Evolutionary conservation across 37 sponge, comb jelly and placozoan species (phyloP).

Genomic region (Ephydatia muelleri): DNA sequence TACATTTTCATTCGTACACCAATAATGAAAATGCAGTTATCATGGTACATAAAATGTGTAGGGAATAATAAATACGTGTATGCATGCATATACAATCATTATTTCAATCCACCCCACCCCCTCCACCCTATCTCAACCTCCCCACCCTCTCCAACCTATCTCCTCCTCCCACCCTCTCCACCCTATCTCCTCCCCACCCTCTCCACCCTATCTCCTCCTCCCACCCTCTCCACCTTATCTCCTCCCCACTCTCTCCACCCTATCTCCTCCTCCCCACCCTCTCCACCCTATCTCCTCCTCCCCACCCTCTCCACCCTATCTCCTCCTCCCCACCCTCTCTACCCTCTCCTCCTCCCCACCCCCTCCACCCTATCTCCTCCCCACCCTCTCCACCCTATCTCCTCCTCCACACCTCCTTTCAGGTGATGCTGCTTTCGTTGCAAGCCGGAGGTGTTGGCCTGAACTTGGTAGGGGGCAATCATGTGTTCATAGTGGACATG

Average conservation of each 20-base stretch:
- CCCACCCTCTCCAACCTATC: too few species aligned
- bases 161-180: too few species aligned
- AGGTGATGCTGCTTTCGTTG: slow-evolving; percentile 80
- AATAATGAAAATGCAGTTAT: too few species aligned
- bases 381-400: slow-evolving; percentile 3
- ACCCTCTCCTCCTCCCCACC: neutral
- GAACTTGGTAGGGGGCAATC: slow-evolving; percentile 74
- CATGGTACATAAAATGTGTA: too few species aligned
- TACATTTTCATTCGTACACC: too few species aligned
- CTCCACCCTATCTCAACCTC: too few species aligned
- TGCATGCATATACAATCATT: too few species aligned
- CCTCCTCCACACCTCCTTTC: neutral
- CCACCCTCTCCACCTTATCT: neutral
- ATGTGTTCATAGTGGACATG: slow-evolving; percentile 77
- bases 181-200: too few species aligned
- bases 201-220: too few species aligned
- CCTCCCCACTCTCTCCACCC: neutral
- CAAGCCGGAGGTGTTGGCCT: slow-evolving; percentile 81
- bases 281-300: neutral
- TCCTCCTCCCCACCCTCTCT: neutral
- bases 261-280: neutral
- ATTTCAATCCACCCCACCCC: too few species aligned
- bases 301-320: neutral
- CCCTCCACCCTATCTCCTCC: neutral
- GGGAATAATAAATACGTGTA: too few species aligned